Evolutionary conservation across 2,888 invertebrate genomes (phyloP).

Genomic region (Calliopum simillimum): DNA sequence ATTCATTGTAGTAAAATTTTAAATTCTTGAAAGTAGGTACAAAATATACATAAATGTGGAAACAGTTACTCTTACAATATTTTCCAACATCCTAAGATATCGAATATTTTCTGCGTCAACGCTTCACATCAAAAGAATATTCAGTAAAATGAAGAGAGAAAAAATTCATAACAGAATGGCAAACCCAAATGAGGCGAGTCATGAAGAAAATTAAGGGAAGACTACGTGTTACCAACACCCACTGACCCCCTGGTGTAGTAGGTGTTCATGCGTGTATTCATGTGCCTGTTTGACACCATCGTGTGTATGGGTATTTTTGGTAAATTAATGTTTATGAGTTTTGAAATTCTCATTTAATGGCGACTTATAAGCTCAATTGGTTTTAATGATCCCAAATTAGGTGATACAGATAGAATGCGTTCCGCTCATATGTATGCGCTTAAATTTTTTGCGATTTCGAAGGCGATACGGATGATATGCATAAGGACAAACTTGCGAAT

Average conservation of each 20-base stretch:
- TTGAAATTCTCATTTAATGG: constrained; percentile 38
- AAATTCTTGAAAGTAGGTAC: no score
- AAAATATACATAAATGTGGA: no score
- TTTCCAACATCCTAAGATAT: not conserved
- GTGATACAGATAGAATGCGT: constrained; percentile 40
- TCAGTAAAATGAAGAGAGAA: not conserved
- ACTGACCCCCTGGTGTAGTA: no score
- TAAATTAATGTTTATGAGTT: constrained; percentile 38
- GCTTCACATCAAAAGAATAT: constrained; percentile 12
- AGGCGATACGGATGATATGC: not conserved
- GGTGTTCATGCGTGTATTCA: not conserved
- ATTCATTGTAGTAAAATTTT: no score
- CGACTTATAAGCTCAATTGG: constrained; percentile 42
- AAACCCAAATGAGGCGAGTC: constrained; percentile 16
- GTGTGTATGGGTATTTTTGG: constrained; percentile 1
- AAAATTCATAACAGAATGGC: not conserved
- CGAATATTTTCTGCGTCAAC: constrained; percentile 2
- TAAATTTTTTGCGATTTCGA: not conserved
- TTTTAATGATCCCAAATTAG: constrained; percentile 39
- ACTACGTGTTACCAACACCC: no score
- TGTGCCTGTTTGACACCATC: not conserved
- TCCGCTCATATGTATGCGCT: constrained; percentile 38
- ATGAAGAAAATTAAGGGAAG: not conserved
- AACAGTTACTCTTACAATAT: not conserved
- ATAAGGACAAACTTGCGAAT: not conserved